Evolutionary conservation across 2,113 vertebrate species (phyloP), one percentile per base, ranked within the genome.

Genomic region (Misgurnus mizolepis): DNA sequence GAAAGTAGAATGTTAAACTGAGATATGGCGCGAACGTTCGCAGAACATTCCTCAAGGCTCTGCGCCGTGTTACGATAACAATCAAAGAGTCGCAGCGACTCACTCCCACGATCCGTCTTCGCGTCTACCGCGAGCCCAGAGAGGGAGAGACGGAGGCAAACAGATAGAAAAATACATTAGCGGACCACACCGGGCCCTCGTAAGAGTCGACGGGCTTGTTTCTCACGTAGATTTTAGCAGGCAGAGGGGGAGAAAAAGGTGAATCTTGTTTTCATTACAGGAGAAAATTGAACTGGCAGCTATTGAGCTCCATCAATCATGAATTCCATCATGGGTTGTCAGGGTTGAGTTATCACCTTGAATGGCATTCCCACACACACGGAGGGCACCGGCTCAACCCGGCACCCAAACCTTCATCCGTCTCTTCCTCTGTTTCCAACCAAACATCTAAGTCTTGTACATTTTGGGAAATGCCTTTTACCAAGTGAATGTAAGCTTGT

Each of bases 311-410:
- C 88, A 89, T 90, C 88, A 85, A 91, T 91, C 90, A 89, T 84
- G 88, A 88, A 90, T 92, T 90, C 89, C 87, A 92, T 92, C 90
- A 90, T 76, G 83, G 82, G 77, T 82, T 56, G 87, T 89, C 90
- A 90, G 84, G 91, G 89, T 87, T 89, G 89, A 91, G 89, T 91
- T 89, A 88, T 88, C 89, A 84, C 83, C 84, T 83, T 87, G 86
- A 90, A 85, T 89, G 89, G 88, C 86, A 84, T 88, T 87, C 81
- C 58, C 70, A 27, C 56, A 55, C 66, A 73, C 68, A 61, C 80
- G 69, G 80, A 81, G 80, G 80, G 72, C 80, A 81, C 55, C 53
- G 34, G 22, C 80, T 81, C 71, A 61, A 39, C 68, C 55, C 79
- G 49, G 68, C 50, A 65, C 41, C 34, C 1, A 71, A 70, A 64